Conservation (phyloP, 2,113 vertebrate species). For the Sinocyclocheilus rhinocerous region DNA sequence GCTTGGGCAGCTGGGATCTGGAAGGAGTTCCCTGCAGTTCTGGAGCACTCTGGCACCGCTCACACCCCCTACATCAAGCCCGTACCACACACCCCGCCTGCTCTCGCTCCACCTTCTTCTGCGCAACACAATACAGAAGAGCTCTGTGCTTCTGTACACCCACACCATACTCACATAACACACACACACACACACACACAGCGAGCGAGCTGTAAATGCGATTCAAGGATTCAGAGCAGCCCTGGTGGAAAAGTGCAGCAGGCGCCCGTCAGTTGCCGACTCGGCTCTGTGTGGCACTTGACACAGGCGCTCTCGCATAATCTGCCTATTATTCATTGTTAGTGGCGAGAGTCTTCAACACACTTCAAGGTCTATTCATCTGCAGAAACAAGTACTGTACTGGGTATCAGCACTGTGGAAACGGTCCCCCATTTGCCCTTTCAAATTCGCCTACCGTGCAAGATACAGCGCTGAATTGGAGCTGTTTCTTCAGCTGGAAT, state of each 20-base stretch:
- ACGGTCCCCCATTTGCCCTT: not conserved
- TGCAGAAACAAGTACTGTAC: constrained; percentile 34
- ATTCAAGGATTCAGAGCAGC: constrained; percentile 58
- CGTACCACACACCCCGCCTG: constrained; percentile 55
- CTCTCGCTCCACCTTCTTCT: constrained; percentile 68
- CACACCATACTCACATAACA: constrained; percentile 56
- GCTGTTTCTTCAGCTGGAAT: constrained; percentile 61
- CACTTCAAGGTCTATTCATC: constrained; percentile 68
- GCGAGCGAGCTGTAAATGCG: constrained; percentile 59
- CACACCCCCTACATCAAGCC: constrained; percentile 34
- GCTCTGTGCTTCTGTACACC: constrained; percentile 65
- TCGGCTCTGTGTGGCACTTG: constrained; percentile 66
- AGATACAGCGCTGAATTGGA: not conserved
- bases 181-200: constrained; percentile 40
- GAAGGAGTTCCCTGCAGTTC: constrained; percentile 73
- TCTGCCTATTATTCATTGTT: constrained; percentile 77
- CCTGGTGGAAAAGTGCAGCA: constrained; percentile 68
- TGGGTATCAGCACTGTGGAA: not conserved
- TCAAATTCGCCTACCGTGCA: not conserved
- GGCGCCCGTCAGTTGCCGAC: constrained; percentile 67
- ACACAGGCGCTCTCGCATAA: constrained; percentile 69
- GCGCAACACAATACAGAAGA: constrained; percentile 73
- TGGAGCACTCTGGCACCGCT: constrained; percentile 69
- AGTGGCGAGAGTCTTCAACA: constrained; percentile 53
- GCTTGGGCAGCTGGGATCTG: constrained; percentile 77